Percentiles rank a stretch among this genome's conserved stretches.
phyloP scores from a whole-genome alignment of 2,113 vertebrate genomes.

The Podarcis muralis region DNA sequence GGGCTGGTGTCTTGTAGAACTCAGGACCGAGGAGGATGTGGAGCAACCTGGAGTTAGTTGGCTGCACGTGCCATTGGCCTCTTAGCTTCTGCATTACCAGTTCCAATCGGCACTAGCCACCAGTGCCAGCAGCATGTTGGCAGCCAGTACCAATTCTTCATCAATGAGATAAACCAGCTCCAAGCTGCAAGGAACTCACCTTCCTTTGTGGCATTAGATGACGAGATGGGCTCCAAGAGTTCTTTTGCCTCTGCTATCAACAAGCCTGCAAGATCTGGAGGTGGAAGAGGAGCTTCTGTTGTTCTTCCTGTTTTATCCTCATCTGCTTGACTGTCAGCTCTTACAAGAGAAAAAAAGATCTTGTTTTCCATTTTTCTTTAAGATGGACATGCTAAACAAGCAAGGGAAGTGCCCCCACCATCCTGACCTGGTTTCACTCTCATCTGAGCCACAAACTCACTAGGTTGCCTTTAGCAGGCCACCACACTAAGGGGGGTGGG shows the following conservation, averaged over 20 bases:
- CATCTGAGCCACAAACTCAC: neutral
- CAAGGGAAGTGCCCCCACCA: constrained; percentile 30
- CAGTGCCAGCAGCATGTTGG: too few species aligned
- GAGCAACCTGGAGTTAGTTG: too few species aligned
- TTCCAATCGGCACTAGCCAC: too few species aligned
- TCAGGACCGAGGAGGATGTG: too few species aligned
- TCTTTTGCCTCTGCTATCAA: constrained; percentile 72
- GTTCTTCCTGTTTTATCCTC: constrained; percentile 47
- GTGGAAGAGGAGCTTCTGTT: constrained; percentile 63
- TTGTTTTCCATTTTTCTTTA: neutral
- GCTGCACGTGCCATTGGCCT: too few species aligned
- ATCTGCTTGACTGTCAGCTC: constrained; percentile 52
- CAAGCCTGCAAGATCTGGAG: constrained; percentile 66
- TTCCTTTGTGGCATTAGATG: constrained; percentile 40
- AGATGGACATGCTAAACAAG: constrained; percentile 8
- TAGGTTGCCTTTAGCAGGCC: neutral
- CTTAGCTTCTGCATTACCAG: too few species aligned
- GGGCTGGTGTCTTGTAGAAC: too few species aligned
- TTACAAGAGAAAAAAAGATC: constrained; percentile 49
- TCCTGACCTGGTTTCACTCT: constrained; percentile 21
- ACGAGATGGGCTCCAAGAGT: constrained; percentile 43
- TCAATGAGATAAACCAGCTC: too few species aligned
- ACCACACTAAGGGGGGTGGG: neutral
- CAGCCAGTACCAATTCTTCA: too few species aligned
- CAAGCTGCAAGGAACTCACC: constrained; percentile 48